A percentile compares a stretch with the other conserved stretches of the same genome.
phyloP scores from a whole-genome alignment of 2,113 vertebrate genomes.

The Odontesthes bonariensis region DNA sequence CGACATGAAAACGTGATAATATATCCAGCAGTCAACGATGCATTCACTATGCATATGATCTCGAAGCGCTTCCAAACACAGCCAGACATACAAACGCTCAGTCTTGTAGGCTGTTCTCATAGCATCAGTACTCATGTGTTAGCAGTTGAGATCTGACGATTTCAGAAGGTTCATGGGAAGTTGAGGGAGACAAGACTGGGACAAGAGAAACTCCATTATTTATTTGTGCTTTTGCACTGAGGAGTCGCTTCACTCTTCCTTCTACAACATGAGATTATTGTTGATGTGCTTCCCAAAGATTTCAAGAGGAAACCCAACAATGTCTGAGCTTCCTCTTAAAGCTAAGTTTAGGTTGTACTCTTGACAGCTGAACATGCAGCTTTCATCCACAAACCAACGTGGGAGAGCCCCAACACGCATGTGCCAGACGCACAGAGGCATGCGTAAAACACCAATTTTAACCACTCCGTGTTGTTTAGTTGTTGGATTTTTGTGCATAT shows the following conservation, averaged over 20 bases:
- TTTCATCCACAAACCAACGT: too few relatives aligned
- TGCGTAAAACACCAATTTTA: too few relatives aligned
- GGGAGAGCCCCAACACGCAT: too few relatives aligned
- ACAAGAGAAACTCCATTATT: constrained; percentile 54
- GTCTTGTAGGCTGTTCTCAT: constrained; percentile 1
- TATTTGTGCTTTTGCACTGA: constrained; percentile 24
- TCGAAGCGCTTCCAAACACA: constrained; percentile 18
- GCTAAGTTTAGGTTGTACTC: too few relatives aligned
- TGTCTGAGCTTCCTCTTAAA: not conserved
- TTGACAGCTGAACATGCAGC: too few relatives aligned
- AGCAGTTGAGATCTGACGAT: constrained; percentile 44
- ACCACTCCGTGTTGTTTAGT: too few relatives aligned
- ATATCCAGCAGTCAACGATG: constrained; percentile 30
- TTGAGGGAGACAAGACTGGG: constrained; percentile 42
- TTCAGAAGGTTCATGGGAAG: constrained; percentile 46
- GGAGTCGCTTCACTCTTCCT: constrained; percentile 22
- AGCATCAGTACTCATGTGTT: constrained; percentile 26
- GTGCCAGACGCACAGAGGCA: too few relatives aligned
- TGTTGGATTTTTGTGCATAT: too few relatives aligned
- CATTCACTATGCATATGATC: constrained; percentile 15
- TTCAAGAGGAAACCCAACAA: not conserved
- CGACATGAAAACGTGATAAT: constrained; percentile 47
- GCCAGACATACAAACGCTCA: constrained; percentile 12
- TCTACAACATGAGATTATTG: not conserved
- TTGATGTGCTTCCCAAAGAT: not conserved